Percentiles rank a stretch among this genome's conserved stretches.
These are phyloP conservation scores for Bicyclus anynana DNA, from an alignment of 1,140 invertebrate species.

Conservation along the genomic window DNA sequence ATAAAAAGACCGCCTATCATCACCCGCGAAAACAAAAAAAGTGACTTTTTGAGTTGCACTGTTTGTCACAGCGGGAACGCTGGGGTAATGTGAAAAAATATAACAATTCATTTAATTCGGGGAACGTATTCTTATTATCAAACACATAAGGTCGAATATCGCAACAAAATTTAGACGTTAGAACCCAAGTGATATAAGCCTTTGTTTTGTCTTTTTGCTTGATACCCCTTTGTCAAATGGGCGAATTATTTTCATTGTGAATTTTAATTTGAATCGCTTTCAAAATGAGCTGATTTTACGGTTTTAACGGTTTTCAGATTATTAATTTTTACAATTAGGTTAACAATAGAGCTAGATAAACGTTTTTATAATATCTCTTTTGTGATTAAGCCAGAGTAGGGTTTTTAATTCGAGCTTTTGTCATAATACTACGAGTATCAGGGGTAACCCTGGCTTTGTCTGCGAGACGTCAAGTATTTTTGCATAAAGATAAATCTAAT, in stretches of 20 bases:
- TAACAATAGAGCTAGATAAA: constrained; percentile 16
- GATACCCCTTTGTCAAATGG: constrained; percentile 33
- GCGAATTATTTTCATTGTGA: constrained; percentile 27
- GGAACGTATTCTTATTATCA: too few relatives aligned
- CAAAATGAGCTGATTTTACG: constrained; percentile 11
- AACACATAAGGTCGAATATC: neutral
- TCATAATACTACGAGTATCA: too few relatives aligned
- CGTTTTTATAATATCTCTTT: constrained; percentile 2
- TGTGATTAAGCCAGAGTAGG: neutral
- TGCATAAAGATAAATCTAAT: too few relatives aligned
- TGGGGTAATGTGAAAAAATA: neutral
- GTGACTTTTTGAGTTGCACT: constrained; percentile 34
- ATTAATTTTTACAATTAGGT: neutral
- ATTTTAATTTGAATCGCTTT: constrained; percentile 13
- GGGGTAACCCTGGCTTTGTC: too few relatives aligned
- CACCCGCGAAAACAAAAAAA: constrained; percentile 38
- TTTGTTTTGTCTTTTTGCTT: neutral
- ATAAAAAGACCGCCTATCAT: constrained; percentile 40
- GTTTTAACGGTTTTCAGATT: constrained; percentile 6
- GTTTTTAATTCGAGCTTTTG: too few relatives aligned
- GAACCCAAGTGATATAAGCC: neutral
- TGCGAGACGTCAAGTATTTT: too few relatives aligned
- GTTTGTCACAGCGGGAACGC: constrained; percentile 36
- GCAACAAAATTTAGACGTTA: neutral
- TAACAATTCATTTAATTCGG: too few relatives aligned